A percentile compares a stretch with the other conserved stretches of the same genome.
These are phyloP conservation scores for Burhinus oedicnemus DNA, from an alignment of 2,113 vertebrate species.

Conservation along the genomic window DNA sequence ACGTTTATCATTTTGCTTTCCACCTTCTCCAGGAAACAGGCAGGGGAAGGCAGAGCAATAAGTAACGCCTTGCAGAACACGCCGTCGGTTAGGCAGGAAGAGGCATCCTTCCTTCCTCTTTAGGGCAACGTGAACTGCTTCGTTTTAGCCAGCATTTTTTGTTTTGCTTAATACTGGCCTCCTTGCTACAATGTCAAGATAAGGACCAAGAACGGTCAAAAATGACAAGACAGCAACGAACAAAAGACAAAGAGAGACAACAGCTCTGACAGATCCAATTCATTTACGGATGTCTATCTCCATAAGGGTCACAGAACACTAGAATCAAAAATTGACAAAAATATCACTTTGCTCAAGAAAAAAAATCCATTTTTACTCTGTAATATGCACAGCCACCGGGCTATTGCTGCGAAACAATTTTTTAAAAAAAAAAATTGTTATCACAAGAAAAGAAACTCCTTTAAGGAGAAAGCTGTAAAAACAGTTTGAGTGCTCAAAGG, in stretches of 20 bases:
- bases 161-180: background rate
- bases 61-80: slow-evolving; percentile 14
- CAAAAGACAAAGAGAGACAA: background rate
- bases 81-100: slow-evolving; percentile 41
- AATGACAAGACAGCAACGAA: background rate
- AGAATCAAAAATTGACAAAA: background rate
- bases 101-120: slow-evolving; percentile 69
- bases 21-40: slow-evolving; percentile 63
- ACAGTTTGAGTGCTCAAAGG: background rate
- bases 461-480: background rate
- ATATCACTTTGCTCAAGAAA: background rate
- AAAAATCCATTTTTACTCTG: background rate
- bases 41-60: slow-evolving; percentile 29
- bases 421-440: background rate
- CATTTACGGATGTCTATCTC: accelerated
- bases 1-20: slow-evolving; percentile 53
- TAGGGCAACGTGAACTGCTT: background rate
- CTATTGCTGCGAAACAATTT: background rate
- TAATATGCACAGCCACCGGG: background rate
- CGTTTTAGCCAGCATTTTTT: background rate
- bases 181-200: background rate
- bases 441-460: background rate
- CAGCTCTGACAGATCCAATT: background rate
- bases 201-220: background rate
- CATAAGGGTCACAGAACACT: background rate